phyloP scores from a whole-genome alignment of 2,113 vertebrate genomes.

The Cynocephalus volans region DNA sequence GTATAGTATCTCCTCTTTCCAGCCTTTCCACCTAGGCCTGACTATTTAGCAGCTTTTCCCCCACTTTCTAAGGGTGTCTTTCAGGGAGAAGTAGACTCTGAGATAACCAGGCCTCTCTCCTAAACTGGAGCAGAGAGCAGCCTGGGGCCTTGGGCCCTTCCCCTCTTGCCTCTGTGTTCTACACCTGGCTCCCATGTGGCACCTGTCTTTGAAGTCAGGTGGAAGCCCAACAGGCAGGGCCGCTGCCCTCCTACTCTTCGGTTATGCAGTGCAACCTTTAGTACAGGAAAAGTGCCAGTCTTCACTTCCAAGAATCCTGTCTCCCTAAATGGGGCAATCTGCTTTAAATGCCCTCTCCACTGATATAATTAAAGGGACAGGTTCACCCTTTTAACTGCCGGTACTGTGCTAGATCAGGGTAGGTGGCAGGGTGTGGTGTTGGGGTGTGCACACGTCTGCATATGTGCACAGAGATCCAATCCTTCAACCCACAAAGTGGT shows the following conservation, averaged over 20 bases:
- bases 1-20: background rate
- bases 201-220: conserved; percentile 36
- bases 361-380: conserved; percentile 72
- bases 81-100: background rate
- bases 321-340: conserved; percentile 73
- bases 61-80: background rate
- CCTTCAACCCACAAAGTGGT: background rate
- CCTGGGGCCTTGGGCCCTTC: background rate
- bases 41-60: too few relatives aligned
- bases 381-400: conserved; percentile 9
- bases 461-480: rapidly evolving
- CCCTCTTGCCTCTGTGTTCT: background rate
- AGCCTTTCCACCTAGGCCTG: background rate
- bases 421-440: background rate
- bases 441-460: rapidly evolving
- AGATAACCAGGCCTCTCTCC: background rate
- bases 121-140: background rate
- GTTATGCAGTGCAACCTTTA: conserved; percentile 66
- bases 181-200: background rate
- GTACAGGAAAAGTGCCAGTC: conserved; percentile 75
- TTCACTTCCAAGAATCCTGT: conserved; percentile 71
- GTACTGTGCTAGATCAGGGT: background rate
- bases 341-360: conserved; percentile 18
- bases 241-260: conserved; percentile 17
- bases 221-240: conserved; percentile 21